Percentiles rank a stretch among this genome's conserved stretches.
Evolutionary conservation across 2,888 invertebrate genomes (phyloP).

Genomic region (Tubulanus polymorphus): DNA sequence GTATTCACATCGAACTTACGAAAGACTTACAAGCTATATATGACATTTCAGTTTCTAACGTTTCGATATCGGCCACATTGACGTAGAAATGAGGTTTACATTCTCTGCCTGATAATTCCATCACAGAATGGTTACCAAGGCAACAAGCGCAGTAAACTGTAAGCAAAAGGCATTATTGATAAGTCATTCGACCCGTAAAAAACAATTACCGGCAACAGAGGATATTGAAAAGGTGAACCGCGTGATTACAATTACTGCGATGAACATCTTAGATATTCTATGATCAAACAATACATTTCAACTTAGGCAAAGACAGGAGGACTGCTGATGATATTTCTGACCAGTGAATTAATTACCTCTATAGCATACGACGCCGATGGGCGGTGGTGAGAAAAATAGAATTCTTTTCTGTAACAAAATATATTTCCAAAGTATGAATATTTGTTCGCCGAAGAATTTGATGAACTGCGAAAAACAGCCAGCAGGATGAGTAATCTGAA

Average conservation of each 20-base stretch:
- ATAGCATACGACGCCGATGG: slow-evolving; percentile 54
- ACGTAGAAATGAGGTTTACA: slow-evolving; percentile 53
- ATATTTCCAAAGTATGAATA: slow-evolving; percentile 54
- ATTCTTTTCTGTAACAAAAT: slow-evolving; percentile 51
- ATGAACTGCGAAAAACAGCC: slow-evolving; percentile 54
- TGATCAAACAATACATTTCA: too few species aligned
- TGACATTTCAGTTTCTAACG: slow-evolving; percentile 47
- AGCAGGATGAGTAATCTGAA: slow-evolving; percentile 53
- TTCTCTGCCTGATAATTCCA: slow-evolving; percentile 29
- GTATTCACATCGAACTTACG: background rate
- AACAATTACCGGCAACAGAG: background rate
- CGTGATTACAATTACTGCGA: too few species aligned
- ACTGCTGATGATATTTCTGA: too few species aligned
- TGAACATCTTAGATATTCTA: too few species aligned
- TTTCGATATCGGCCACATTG: slow-evolving; percentile 54
- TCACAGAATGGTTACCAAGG: slow-evolving; percentile 46
- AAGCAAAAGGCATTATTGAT: slow-evolving; percentile 18
- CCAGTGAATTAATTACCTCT: slow-evolving; percentile 44
- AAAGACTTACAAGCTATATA: slow-evolving; percentile 55
- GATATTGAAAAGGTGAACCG: background rate
- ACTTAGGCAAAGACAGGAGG: too few species aligned
- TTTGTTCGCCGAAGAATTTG: slow-evolving; percentile 51
- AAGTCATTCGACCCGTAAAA: background rate
- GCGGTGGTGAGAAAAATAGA: slow-evolving; percentile 54
- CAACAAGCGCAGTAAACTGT: slow-evolving; percentile 53